Base-by-base conservation (phyloP, 2,888 invertebrate species). In the Mycalesis mineus region DNA sequence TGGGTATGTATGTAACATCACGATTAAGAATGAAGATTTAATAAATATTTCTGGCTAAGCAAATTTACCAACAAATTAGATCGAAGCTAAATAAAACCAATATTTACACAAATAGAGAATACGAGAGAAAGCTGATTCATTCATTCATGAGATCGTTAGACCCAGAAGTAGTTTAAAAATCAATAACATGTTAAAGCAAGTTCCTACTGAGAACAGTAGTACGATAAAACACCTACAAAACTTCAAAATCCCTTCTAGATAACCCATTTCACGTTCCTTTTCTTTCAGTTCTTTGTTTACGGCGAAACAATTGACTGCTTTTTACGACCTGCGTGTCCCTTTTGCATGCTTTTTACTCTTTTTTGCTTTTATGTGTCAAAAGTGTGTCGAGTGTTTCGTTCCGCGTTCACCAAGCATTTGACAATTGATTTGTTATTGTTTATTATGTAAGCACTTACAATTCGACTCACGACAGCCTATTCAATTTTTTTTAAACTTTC, bases 361-460 rank as follows among this genome's bases (percentile, higher is more conserved):
- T 49, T 22, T 39, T 37, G 37, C 28, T 49, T 22, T 49, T 49
- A 37, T 36, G n/a, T 28, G 49, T 49, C 41, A 55, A 60, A 66
- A 61, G 63, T 68, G 54, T 65, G 68, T 60, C 65, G 62, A 61
- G 54, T 61, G 57, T 55, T 47, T 45, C 55, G 61, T 67, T 68
- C 67, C 68, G 67, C 67, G 68, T 67, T 65, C 62, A 49, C 13
- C 65, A 60, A 36, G n/a, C 37, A 50, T 44, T 53, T 48, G 61
- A 40, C 51, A 42, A 55, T 61, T 60, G 57, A 60, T 59, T 61
- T 59, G 49, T 42, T 58, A 47, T 52, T n/a, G 51, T 49, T 55
- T 55, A 55, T 53, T 37, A 28, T 8, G 50, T 47, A 55, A 55
- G 37, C 28, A 4, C 9, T 28, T 2, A 31, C 33, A 47, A 15